phyloP scores from a whole-genome alignment of 2,113 vertebrate species.

The Elgaria multicarinata region DNA sequence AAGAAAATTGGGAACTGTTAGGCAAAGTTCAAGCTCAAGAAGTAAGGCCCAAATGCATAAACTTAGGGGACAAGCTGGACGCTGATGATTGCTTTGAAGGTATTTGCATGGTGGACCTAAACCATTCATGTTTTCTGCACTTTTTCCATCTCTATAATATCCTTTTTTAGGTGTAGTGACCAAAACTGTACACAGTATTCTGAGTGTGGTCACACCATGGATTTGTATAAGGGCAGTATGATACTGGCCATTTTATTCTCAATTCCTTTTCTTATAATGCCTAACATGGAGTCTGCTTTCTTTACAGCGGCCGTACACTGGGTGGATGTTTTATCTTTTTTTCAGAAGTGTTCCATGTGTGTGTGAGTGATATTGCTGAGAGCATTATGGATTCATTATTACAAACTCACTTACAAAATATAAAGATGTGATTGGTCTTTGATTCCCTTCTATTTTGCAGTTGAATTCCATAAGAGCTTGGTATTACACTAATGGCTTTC shows the following conservation, averaged over 20 bases:
- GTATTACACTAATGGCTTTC: slow-evolving; percentile 13
- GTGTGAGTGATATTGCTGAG: not conserved
- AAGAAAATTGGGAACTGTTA: not conserved
- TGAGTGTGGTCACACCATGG: no score
- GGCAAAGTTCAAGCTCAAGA: not conserved
- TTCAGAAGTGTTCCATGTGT: slow-evolving; percentile 2
- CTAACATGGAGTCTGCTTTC: no score
- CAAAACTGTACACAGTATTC: no score
- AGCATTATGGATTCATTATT: not conserved
- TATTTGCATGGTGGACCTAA: not conserved
- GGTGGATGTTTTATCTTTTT: not conserved
- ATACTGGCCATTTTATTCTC: no score
- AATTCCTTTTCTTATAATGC: no score
- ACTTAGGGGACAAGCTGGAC: no score
- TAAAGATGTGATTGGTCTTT: not conserved
- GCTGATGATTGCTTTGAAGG: no score
- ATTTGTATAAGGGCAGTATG: no score
- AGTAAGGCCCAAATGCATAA: not conserved
- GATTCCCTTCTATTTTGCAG: not conserved
- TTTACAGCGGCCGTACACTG: no score
- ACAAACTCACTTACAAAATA: not conserved
- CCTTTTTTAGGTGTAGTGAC: no score
- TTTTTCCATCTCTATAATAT: no score
- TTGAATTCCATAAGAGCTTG: slow-evolving; percentile 13
- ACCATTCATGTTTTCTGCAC: no score